phyloP scores from a whole-genome alignment of 1,140 invertebrate genomes.

The Chironomus tepperi region DNA sequence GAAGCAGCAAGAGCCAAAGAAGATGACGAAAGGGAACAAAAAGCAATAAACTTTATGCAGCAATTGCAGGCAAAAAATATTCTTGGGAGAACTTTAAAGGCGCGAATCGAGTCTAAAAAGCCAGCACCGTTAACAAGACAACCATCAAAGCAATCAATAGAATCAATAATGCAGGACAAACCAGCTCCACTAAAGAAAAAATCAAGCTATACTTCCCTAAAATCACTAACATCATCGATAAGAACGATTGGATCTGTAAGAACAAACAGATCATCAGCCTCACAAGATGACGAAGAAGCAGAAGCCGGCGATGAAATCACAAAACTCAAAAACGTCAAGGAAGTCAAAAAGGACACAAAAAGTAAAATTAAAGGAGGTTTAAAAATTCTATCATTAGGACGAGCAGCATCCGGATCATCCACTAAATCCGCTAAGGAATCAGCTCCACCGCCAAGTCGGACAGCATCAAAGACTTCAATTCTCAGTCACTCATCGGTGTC shows the following conservation, averaged over 20 bases:
- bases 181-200: neutral
- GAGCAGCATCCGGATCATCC: neutral
- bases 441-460: neutral
- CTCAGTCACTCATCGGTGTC: neutral
- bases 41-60: neutral
- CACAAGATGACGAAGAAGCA: neutral
- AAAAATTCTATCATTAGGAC: neutral
- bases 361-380: neutral
- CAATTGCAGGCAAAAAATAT: conserved; percentile 17
- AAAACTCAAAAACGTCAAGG: neutral
- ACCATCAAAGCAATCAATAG: conserved; percentile 15
- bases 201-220: neutral
- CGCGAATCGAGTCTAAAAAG: neutral
- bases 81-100: neutral
- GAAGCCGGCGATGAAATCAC: conserved; percentile 18
- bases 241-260: neutral
- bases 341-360: neutral
- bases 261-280: neutral
- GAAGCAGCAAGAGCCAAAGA: neutral
- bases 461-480: conserved; percentile 7
- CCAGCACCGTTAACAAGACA: neutral
- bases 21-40: neutral
- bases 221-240: neutral
- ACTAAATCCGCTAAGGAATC: neutral
- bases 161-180: neutral